A percentile compares a stretch with the other conserved stretches of the same genome.
Evolutionary conservation across 1,140 invertebrate genomes (phyloP).

Genomic region (Ptiloglossa arizonensis): DNA sequence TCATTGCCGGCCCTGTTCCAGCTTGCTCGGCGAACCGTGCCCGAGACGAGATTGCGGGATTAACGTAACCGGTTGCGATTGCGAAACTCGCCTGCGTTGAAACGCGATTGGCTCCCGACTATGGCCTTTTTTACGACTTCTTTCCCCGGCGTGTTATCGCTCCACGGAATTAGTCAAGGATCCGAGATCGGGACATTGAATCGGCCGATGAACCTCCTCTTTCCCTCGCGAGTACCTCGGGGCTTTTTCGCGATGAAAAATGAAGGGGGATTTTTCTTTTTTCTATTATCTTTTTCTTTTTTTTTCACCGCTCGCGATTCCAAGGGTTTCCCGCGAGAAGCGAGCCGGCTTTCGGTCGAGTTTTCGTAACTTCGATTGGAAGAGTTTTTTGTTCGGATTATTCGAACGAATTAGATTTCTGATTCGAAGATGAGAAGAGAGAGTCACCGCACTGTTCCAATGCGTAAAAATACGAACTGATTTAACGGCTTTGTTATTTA

Average conservation of each 20-base stretch:
- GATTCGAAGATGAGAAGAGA: not conserved
- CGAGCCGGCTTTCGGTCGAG: not conserved
- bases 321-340: not conserved
- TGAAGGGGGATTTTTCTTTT: not conserved
- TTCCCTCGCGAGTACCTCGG: not conserved
- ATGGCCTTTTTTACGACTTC: slow-evolving; percentile 8
- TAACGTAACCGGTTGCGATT: slow-evolving; percentile 46
- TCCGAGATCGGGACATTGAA: not conserved
- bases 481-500: no score
- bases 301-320: no score
- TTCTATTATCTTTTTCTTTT: not conserved
- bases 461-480: no score
- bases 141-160: not conserved
- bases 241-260: not conserved
- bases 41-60: slow-evolving; percentile 32
- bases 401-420: not conserved
- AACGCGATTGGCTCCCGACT: not conserved
- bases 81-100: slow-evolving; percentile 14
- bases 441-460: no score
- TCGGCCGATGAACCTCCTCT: not conserved
- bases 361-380: not conserved
- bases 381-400: not conserved
- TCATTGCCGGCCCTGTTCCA: slow-evolving; percentile 3
- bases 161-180: not conserved
- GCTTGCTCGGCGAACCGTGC: slow-evolving; percentile 20